Evolutionary conservation across 2,888 invertebrate genomes (phyloP).

Genomic region (Athetis lepigone): DNA sequence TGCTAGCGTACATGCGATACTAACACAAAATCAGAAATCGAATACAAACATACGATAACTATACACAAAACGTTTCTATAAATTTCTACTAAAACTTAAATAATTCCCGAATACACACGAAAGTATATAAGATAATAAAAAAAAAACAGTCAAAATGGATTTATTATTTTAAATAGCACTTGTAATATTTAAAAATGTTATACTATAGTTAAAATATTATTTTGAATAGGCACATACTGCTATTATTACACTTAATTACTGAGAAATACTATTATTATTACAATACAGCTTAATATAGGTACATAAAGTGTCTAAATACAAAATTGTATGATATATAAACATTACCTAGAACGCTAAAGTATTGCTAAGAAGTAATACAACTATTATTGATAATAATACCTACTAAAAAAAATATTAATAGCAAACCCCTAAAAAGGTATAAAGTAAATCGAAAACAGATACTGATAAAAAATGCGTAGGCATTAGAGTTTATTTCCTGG

Average conservation of each 20-base stretch:
- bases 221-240: conserved; percentile 45
- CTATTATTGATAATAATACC: conserved; percentile 30
- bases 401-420: conserved; percentile 37
- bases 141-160: not conserved
- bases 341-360: conserved; percentile 7
- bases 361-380: conserved; percentile 28
- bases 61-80: conserved; percentile 79
- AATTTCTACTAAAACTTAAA: conserved; percentile 79
- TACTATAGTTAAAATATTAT: conserved; percentile 14
- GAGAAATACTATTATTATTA: conserved; percentile 30
- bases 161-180: conserved; percentile 22
- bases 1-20: conserved; percentile 84
- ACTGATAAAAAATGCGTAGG: not conserved
- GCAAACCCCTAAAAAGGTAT: conserved; percentile 15
- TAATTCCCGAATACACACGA: conserved; percentile 62
- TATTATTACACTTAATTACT: conserved; percentile 32
- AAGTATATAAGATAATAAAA: conserved; percentile 16
- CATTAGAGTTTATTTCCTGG: conserved; percentile 26
- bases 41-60: conserved; percentile 78
- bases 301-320: conserved; percentile 1
- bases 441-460: conserved; percentile 6
- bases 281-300: conserved; percentile 37
- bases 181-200: conserved; percentile 17
- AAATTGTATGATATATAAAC: conserved; percentile 17
- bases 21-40: conserved; percentile 74